Percentiles rank a stretch among this genome's conserved stretches.
Conservation (phyloP, 2,113 vertebrate species). For the Heterotilapia buettikoferi region DNA sequence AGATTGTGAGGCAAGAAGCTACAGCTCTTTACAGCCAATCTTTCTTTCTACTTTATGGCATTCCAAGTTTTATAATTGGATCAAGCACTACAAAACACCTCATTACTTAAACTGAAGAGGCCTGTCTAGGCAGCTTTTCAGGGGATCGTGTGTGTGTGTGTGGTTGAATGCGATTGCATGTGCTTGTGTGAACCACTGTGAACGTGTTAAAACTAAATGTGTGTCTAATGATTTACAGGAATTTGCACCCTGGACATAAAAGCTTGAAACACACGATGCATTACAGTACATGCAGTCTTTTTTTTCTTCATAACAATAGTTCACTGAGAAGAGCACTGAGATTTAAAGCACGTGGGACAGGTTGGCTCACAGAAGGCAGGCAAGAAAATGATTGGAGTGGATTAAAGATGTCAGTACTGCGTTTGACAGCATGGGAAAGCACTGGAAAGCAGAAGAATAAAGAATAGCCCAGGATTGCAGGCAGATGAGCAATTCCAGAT, state of each 20-base stretch:
- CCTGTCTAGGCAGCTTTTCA: slow-evolving; percentile 20
- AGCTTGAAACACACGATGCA: background rate
- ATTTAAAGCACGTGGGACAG: background rate
- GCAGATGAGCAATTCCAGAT: background rate
- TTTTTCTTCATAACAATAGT: background rate
- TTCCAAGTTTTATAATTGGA: slow-evolving; percentile 26
- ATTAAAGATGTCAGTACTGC: background rate
- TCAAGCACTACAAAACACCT: slow-evolving; percentile 41
- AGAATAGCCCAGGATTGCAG: background rate
- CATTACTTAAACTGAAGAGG: slow-evolving; percentile 43
- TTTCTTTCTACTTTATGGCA: background rate
- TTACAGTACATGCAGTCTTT: background rate
- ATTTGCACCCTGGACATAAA: background rate
- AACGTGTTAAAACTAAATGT: background rate
- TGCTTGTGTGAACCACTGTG: background rate
- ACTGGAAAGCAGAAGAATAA: background rate
- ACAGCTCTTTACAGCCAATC: background rate
- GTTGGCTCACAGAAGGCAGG: background rate
- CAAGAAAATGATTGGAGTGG: background rate
- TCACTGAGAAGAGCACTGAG: background rate
- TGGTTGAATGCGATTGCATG: background rate
- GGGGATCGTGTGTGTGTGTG: background rate
- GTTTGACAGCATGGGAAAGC: background rate
- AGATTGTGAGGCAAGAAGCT: background rate
- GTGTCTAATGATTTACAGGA: background rate